A percentile compares a stretch with the other conserved stretches of the same genome.
Evolutionary conservation across 2,113 vertebrate genomes (phyloP).

Genomic region (Oncorhynchus keta): DNA sequence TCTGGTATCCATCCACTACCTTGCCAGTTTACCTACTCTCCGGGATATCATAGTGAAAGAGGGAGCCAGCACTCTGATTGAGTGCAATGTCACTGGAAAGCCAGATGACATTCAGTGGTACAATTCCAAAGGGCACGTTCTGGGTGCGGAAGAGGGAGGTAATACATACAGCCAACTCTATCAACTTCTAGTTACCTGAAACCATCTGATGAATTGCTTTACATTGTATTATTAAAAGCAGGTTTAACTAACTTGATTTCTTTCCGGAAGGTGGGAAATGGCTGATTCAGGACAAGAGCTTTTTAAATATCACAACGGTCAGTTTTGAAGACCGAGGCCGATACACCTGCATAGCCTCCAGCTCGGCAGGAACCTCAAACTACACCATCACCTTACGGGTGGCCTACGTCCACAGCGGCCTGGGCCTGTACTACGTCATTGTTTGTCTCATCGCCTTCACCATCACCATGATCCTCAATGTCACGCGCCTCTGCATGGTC

Average conservation of each 20-base stretch:
- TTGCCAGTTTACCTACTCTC: constrained; percentile 53
- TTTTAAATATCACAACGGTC: constrained; percentile 86
- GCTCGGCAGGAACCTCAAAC: constrained; percentile 52
- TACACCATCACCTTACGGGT: constrained; percentile 87
- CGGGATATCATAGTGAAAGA: constrained; percentile 82
- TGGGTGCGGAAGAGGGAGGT: constrained; percentile 71
- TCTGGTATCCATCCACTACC: constrained; percentile 30
- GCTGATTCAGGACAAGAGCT: constrained; percentile 71
- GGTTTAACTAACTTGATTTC: not conserved
- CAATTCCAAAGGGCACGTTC: constrained; percentile 81
- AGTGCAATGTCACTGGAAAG: constrained; percentile 80
- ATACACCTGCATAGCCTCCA: constrained; percentile 79
- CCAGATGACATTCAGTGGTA: constrained; percentile 80
- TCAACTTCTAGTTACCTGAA: not conserved
- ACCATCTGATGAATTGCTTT: not conserved
- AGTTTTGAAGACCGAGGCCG: constrained; percentile 86
- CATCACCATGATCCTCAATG: constrained; percentile 87
- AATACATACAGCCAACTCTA: constrained; percentile 16
- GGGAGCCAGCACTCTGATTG: constrained; percentile 79
- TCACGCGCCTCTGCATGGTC: constrained; percentile 91
- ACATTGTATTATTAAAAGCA: not conserved
- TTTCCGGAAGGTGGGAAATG: constrained; percentile 78
- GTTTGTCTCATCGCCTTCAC: constrained; percentile 89
- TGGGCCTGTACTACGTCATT: constrained; percentile 88
- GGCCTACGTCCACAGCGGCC: constrained; percentile 82